Percentiles rank a stretch among this genome's conserved stretches.
Conservation (phyloP, 2,888 invertebrate species). For the Drosophila bunnanda region DNA sequence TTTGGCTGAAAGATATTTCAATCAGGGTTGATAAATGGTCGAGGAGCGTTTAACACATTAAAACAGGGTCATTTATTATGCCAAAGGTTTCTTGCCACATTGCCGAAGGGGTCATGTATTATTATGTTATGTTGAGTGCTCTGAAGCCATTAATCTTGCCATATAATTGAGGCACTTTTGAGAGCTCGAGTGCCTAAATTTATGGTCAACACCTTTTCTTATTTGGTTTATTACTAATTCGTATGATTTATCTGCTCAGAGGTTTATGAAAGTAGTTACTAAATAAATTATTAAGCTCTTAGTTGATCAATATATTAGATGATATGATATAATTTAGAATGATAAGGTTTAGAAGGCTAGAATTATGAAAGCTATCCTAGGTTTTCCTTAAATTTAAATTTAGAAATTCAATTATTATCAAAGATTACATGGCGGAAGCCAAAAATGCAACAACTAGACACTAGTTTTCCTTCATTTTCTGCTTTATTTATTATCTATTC, state of each 20-base stretch:
- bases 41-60: constrained; percentile 35
- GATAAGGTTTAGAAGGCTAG: too few species aligned
- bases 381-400: too few species aligned
- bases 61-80: constrained; percentile 36
- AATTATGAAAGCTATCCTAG: too few species aligned
- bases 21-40: constrained; percentile 41
- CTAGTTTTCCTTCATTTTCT: not conserved
- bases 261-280: not conserved
- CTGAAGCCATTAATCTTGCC: constrained; percentile 14
- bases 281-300: not conserved
- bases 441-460: too few species aligned
- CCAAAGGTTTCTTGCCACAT: constrained; percentile 24
- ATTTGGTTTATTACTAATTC: not conserved
- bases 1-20: constrained; percentile 40
- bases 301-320: not conserved
- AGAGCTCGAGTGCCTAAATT: constrained; percentile 1
- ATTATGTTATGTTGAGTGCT: constrained; percentile 14
- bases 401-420: too few species aligned
- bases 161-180: constrained; percentile 2
- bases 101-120: constrained; percentile 28
- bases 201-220: constrained; percentile 14
- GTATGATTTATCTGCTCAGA: not conserved
- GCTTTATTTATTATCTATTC: not conserved
- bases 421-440: too few species aligned
- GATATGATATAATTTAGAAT: too few species aligned